These are phyloP conservation scores for Remorina albescens DNA, from an alignment of 2,797 vertebrate species.

Conservation along the genomic window DNA sequence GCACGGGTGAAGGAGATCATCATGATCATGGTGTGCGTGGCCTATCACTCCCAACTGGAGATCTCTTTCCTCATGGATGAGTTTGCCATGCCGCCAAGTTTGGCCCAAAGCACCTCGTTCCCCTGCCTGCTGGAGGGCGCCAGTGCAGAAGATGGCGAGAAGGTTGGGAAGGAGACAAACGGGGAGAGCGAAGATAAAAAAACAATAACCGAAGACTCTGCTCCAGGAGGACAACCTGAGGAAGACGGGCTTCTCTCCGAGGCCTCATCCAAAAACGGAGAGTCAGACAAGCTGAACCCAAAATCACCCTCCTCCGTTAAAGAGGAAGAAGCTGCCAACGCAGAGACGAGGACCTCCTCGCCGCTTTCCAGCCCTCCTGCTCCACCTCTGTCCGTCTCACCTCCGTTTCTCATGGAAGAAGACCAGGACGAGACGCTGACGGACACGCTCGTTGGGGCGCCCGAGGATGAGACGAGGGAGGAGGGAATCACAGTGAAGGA, in stretches of 20 bases:
- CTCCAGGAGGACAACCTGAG: constrained; percentile 74
- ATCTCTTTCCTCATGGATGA: constrained; percentile 99
- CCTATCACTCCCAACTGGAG: constrained; percentile 98
- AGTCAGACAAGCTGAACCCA: constrained; percentile 43
- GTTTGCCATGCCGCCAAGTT: constrained; percentile 96
- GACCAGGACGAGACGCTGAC: constrained; percentile 44
- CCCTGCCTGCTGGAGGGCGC: constrained; percentile 89
- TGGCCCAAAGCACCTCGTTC: constrained; percentile 89
- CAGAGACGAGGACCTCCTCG: constrained; percentile 69
- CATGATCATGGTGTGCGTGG: constrained; percentile 96
- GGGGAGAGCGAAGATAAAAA: constrained; percentile 41
- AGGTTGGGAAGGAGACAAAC: constrained; percentile 2
- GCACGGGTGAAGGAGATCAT: constrained; percentile 97
- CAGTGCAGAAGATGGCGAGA: constrained; percentile 65
- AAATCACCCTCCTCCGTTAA: constrained; percentile 28
- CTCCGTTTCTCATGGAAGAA: constrained; percentile 82
- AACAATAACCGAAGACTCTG: constrained; percentile 45
- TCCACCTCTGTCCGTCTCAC: constrained; percentile 70
- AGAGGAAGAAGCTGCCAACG: constrained; percentile 43
- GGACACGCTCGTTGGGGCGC: constrained; percentile 23
- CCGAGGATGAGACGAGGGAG: constrained; percentile 48
- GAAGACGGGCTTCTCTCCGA: constrained; percentile 77
- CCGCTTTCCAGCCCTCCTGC: constrained; percentile 67
- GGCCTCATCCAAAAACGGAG: constrained; percentile 50
- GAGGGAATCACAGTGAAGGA: constrained; percentile 69